Evolutionary conservation across 2,113 vertebrate genomes (phyloP), one percentile per base, ranked within the genome.

Genomic region (Physeter macrocephalus): DNA sequence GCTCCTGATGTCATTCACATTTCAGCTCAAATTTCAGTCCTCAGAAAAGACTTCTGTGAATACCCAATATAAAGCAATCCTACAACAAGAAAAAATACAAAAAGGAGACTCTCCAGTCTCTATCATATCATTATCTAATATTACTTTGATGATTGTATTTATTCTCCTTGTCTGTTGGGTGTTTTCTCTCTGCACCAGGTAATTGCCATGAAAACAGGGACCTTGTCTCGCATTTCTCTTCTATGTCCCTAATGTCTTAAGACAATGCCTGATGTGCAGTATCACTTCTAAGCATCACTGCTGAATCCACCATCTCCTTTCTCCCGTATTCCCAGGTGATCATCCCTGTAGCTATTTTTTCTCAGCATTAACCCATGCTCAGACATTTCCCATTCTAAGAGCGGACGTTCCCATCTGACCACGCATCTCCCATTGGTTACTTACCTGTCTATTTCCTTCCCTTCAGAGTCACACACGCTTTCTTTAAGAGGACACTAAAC

Each of bases 21-120:
- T 15, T 91, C 46, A 77, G 39, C 36, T 96, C 64, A 89, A 77
- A 82, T 64, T 34, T 92, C 80, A 90, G 29, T 61, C 6, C 36
- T 93, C 61, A 71, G 21, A 39, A 72, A 36, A 8, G 41, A 41
- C 10, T 64, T 90, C 46, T 8, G 41, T 31, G 10, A 61, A 84
- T 31, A 88, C 4, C n/a, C 5, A 43, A 52, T 12, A 72, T 8
- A 88, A 93, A 78, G 10, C 8, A 29, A 23, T 23, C 11, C 21
- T 59, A 31, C 39, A 83, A 52, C 1, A 78, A 52, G 14, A 52
- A 82, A 85, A 69, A 31, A 57, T 27, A 23, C 8, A 61, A 39
- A 61, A 64, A 88, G 11, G 27, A 85, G 23, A 13, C n/a, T 18
- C 39, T 74, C 17, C 43, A 27, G 61, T 57, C 15, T 71, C 14